Conservation (phyloP, 2,888 invertebrate genomes). For the Stenodera caucasica region DNA sequence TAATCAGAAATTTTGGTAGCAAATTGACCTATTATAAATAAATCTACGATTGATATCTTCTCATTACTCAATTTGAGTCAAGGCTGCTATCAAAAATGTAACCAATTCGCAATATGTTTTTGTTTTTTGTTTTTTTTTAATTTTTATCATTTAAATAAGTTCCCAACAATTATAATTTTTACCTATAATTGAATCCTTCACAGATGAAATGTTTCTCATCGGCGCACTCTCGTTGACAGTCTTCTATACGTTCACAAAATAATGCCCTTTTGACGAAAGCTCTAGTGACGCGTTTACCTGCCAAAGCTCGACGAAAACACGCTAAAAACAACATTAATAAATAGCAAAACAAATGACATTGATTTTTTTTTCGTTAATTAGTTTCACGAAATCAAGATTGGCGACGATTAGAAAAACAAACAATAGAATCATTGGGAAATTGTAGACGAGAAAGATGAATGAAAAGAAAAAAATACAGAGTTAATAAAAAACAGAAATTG, state of each 20-base stretch:
- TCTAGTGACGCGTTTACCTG: conserved; percentile 71
- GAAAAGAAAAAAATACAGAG: not conserved
- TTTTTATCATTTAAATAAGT: not conserved
- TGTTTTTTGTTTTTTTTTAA: not conserved
- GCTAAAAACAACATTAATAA: conserved; percentile 59
- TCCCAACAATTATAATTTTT: conserved; percentile 34
- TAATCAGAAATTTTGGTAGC: too few relatives aligned
- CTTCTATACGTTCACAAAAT: conserved; percentile 72
- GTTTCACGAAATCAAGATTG: conserved; percentile 11
- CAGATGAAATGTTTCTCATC: conserved; percentile 74
- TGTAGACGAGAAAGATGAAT: not conserved
- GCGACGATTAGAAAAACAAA: conserved; percentile 8
- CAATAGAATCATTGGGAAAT: conserved; percentile 28
- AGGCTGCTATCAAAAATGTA: not conserved
- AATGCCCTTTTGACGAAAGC: conserved; percentile 70
- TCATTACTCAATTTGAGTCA: not conserved
- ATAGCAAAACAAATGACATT: not conserved
- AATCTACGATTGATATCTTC: not conserved
- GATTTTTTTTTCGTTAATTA: conserved; percentile 1
- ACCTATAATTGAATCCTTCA: conserved; percentile 84
- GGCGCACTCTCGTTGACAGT: conserved; percentile 76
- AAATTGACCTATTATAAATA: not conserved
- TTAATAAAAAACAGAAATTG: conserved; percentile 26
- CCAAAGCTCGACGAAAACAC: conserved; percentile 76
- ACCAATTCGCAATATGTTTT: not conserved